A percentile compares a stretch with the other conserved stretches of the same genome.
Evolutionary conservation across 1,140 invertebrate species (phyloP).

Genomic region (Cyphomyrmex costatus): DNA sequence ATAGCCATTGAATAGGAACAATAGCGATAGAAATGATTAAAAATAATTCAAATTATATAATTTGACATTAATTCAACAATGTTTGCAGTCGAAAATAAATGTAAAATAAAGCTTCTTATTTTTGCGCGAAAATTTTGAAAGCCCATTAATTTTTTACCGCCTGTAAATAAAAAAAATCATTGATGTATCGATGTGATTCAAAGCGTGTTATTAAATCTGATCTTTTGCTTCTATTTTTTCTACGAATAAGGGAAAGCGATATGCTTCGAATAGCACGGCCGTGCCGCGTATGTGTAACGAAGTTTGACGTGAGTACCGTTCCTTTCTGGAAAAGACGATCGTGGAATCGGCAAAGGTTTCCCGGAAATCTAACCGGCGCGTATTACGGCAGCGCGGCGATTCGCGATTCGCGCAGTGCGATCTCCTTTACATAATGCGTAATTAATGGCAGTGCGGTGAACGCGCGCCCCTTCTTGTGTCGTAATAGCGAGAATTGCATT

Average conservation of each 20-base stretch:
- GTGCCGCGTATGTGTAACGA: conserved; percentile 8
- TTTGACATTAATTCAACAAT: too few species aligned
- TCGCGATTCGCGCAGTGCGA: conserved; percentile 21
- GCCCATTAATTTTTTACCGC: neutral
- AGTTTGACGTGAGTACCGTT: conserved; percentile 55
- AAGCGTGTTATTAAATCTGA: conserved; percentile 8
- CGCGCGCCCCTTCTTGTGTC: conserved; percentile 64
- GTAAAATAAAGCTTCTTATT: neutral
- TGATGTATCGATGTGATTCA: neutral
- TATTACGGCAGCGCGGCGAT: conserved; percentile 9
- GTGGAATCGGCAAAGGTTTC: conserved; percentile 40
- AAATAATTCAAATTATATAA: too few species aligned
- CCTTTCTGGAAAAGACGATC: conserved; percentile 52
- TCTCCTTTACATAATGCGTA: conserved; percentile 71
- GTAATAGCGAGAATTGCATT: conserved; percentile 73
- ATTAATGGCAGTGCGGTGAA: conserved; percentile 69
- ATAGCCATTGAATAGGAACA: too few species aligned
- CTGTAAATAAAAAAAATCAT: neutral
- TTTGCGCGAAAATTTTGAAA: neutral
- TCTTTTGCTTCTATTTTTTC: conserved; percentile 17
- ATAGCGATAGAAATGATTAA: too few species aligned
- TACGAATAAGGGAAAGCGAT: conserved; percentile 8
- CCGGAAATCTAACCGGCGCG: conserved; percentile 48
- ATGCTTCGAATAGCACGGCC: neutral
- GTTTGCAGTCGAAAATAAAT: neutral